Evolutionary conservation across 2,888 invertebrate genomes (phyloP), one percentile per base, ranked within the genome.

Genomic region (Hirtodrosophila confusa): DNA sequence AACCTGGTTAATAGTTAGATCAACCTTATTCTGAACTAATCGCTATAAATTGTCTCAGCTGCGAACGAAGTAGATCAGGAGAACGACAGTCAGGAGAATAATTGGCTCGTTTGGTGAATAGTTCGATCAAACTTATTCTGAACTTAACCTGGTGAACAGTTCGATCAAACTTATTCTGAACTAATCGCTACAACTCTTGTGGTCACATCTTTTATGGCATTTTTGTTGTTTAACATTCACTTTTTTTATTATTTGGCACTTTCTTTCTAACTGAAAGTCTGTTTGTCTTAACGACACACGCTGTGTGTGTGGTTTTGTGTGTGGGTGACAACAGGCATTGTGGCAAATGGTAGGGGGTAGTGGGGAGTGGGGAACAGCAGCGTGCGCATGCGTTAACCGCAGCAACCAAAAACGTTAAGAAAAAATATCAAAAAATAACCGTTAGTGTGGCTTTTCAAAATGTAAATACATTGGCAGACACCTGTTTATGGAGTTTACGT

Each of bases 201-300:
- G 17, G 2, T 17, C 17, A 17, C 17, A 17, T 17, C 17, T 17
- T 17, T 17, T 17, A 17, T n/a, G 2, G 12, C 31, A 40, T 45
- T 53, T 51, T 63, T 60, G 49, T 62, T 67, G 61, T 49, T 57
- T 48, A 65, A 71, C 82, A 82, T 82, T 82, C 82, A 82, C 82
- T 86, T 86, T 83, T 80, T 40, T 55, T 41, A 44, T 36, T 76
- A 55, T 80, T 78, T 82, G 80, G 75, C 85, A 84, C 80, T 82
- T 82, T 80, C 80, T 80, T 80, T 80, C 58, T 68, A 78, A 67
- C 80, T 68, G 78, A 80, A 84, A 86, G 85, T 78, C 67, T 69
- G 47, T 65, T 80, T 69, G 67, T 72, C 60, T 76, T 70, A 67
- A 68, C 61, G 54, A 65, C 41, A 60, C 35, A 33, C 50, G 53